Conservation (phyloP, 2,113 vertebrate genomes). For the Steatornis caripensis region DNA sequence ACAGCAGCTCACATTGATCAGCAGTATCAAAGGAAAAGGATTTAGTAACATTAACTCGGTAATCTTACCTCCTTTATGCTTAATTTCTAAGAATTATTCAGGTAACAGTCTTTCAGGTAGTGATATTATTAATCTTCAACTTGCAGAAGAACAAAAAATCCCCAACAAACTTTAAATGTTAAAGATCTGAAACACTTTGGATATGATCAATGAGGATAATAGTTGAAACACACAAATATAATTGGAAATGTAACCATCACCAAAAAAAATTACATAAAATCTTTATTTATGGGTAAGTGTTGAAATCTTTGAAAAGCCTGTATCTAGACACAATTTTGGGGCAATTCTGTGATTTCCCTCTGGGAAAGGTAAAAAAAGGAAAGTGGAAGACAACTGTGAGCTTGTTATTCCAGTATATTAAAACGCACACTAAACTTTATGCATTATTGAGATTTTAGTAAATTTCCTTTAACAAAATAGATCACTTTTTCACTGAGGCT, state of each 20-base stretch:
- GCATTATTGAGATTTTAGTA: neutral
- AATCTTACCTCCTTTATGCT: neutral
- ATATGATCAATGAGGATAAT: neutral
- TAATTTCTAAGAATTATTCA: neutral
- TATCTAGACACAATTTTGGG: neutral
- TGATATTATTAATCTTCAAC: neutral
- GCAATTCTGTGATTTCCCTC: neutral
- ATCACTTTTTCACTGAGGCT: neutral
- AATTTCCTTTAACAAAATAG: neutral
- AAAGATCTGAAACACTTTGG: neutral
- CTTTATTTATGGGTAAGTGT: neutral
- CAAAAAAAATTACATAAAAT: fast-evolving
- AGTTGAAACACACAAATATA: neutral
- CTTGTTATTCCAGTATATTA: neutral
- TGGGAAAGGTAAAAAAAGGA: neutral
- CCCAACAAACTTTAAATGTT: neutral
- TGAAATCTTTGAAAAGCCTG: neutral
- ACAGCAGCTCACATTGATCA: neutral
- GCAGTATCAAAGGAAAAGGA: neutral
- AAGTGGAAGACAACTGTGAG: neutral
- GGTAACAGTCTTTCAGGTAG: neutral
- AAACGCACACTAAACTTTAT: neutral
- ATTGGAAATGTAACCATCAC: neutral
- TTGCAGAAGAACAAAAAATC: neutral
- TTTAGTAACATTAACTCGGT: neutral